These are phyloP conservation scores for Reticulitermes lucifugus DNA, from an alignment of 2,888 invertebrate genomes.

Conservation along the genomic window DNA sequence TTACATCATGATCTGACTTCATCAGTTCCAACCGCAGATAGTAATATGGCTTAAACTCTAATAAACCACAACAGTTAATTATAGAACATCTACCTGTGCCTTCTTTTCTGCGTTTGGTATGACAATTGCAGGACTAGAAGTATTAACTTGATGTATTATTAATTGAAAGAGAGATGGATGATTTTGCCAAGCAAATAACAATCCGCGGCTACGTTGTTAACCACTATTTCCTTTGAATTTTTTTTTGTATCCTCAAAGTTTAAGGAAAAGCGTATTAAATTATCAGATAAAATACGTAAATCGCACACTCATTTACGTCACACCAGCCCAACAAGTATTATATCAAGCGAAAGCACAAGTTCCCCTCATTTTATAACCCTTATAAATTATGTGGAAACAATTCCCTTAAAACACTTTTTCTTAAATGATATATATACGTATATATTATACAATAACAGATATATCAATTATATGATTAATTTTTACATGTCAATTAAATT, in stretches of 20 bases:
- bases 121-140: too few relatives aligned
- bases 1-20: neutral
- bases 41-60: neutral
- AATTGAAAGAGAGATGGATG: constrained; percentile 41
- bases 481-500: constrained; percentile 18
- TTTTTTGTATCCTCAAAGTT: neutral
- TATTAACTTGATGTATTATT: neutral
- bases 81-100: too few relatives aligned
- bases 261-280: neutral
- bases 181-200: constrained; percentile 9
- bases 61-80: too few relatives aligned
- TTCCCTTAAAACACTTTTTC: neutral
- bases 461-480: neutral
- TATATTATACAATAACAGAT: constrained; percentile 31
- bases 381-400: constrained; percentile 21
- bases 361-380: constrained; percentile 18
- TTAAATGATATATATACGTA: constrained; percentile 30
- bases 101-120: too few relatives aligned
- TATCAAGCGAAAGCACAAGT: constrained; percentile 34
- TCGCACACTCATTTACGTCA: constrained; percentile 1
- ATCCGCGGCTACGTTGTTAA: neutral
- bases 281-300: neutral
- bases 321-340: constrained; percentile 27
- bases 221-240: neutral
- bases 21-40: neutral